Percentiles rank a stretch among this genome's conserved stretches.
Evolutionary conservation across 35 echinoderm and acorn worm species (phyloP).

Genomic region (Amphiura filiformis): DNA sequence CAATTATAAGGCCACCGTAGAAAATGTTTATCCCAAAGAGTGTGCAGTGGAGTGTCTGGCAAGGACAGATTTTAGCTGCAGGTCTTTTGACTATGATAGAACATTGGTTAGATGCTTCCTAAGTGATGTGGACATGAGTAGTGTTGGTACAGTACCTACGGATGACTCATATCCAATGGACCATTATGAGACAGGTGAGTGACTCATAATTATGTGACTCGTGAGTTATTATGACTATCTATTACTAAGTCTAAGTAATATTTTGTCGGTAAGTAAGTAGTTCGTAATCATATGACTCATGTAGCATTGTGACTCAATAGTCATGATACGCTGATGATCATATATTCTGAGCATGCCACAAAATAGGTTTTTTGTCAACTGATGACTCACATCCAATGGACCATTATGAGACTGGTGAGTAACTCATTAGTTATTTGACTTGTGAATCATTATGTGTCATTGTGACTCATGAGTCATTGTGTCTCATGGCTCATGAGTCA

Average conservation of each 20-base stretch:
- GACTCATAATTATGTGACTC: not conserved
- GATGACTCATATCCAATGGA: conserved; percentile 39
- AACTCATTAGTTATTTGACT: too few species aligned
- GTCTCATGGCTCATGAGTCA: too few species aligned
- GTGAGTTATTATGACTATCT: too few species aligned
- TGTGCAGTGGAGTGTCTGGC: conserved; percentile 68
- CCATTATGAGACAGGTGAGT: conserved; percentile 75
- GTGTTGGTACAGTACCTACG: conserved; percentile 17
- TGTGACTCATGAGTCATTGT: too few species aligned
- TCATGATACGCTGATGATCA: too few species aligned
- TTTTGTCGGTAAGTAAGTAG: too few species aligned
- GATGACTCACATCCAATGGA: conserved; percentile 39
- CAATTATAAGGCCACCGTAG: not conserved
- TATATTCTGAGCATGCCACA: too few species aligned
- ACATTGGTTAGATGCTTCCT: conserved; percentile 42
- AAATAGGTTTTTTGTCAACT: conserved; percentile 22
- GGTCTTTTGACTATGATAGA: conserved; percentile 79
- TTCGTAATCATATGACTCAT: too few species aligned
- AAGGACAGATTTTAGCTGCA: conserved; percentile 63
- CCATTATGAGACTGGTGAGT: conserved; percentile 73
- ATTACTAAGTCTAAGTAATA: too few species aligned
- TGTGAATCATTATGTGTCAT: too few species aligned
- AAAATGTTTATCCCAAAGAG: conserved; percentile 63
- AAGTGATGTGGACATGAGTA: conserved; percentile 29
- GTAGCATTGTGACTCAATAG: conserved; percentile 38